Evolutionary conservation across 2,888 invertebrate species (phyloP).

Genomic region (Spodoptera exigua): DNA sequence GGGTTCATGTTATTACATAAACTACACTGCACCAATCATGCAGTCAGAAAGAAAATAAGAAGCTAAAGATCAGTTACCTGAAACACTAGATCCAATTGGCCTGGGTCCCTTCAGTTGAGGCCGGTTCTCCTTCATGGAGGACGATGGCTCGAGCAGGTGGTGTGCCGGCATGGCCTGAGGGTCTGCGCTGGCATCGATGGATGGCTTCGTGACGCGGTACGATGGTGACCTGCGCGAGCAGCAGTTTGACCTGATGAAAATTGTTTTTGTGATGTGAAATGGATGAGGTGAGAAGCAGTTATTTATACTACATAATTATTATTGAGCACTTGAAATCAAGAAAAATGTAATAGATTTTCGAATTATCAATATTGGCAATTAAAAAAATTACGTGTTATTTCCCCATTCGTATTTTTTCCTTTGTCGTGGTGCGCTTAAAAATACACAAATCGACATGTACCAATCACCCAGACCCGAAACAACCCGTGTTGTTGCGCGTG

Average conservation of each 20-base stretch:
- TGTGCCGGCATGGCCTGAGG: constrained; percentile 67
- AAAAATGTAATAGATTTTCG: too few species aligned
- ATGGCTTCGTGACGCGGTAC: constrained; percentile 89
- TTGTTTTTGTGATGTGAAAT: constrained; percentile 38
- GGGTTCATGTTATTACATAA: too few species aligned
- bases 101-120: constrained; percentile 87
- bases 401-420: too few species aligned
- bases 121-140: constrained; percentile 73
- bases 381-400: too few species aligned
- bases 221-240: constrained; percentile 90
- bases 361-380: too few species aligned
- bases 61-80: constrained; percentile 76
- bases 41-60: not conserved
- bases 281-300: constrained; percentile 28
- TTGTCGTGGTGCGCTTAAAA: too few species aligned
- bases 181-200: constrained; percentile 78
- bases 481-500: too few species aligned
- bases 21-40: too few species aligned
- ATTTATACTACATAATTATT: too few species aligned
- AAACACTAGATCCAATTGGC: constrained; percentile 90
- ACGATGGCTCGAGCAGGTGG: constrained; percentile 74
- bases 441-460: too few species aligned
- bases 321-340: too few species aligned
- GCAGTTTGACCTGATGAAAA: constrained; percentile 78
- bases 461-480: too few species aligned